Evolutionary conservation across 2,797 vertebrate genomes (phyloP).

Genomic region (Sebastes hopkinsi): DNA sequence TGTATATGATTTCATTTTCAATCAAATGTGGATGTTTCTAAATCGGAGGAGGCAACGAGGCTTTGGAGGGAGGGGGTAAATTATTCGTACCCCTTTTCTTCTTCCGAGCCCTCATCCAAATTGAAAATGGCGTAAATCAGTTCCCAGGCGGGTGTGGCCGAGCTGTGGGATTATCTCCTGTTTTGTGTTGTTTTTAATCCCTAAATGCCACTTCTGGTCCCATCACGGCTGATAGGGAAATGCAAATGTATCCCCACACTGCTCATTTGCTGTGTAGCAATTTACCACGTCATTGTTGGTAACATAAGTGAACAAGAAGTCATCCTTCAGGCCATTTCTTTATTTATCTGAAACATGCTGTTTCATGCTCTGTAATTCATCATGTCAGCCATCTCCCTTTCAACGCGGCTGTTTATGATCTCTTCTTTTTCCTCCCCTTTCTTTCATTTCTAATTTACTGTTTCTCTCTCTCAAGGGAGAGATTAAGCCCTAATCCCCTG

Average conservation of each 20-base stretch:
- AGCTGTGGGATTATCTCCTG: conserved; percentile 66
- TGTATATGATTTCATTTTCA: conserved; percentile 63
- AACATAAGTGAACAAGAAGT: conserved; percentile 23
- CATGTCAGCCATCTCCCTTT: conserved; percentile 18
- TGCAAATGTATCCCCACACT: conserved; percentile 35
- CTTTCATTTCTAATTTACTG: conserved; percentile 64
- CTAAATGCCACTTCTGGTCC: conserved; percentile 62
- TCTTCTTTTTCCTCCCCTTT: conserved; percentile 36
- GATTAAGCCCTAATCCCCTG: conserved; percentile 86
- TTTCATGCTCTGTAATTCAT: conserved; percentile 52
- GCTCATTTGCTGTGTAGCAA: conserved; percentile 30
- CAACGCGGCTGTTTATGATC: conserved; percentile 31
- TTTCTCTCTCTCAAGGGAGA: conserved; percentile 80
- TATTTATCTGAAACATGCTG: conserved; percentile 41
- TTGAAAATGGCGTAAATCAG: conserved; percentile 68
- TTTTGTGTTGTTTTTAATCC: conserved; percentile 79
- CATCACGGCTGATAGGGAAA: conserved; percentile 45
- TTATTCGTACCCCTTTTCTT: conserved; percentile 53
- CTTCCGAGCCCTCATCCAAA: conserved; percentile 56
- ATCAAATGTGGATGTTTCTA: conserved; percentile 61
- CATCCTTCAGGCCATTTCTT: conserved; percentile 36
- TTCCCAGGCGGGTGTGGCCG: conserved; percentile 70
- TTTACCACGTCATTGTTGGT: conserved; percentile 27
- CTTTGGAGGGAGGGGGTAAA: conserved; percentile 41
- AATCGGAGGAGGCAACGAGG: conserved; percentile 46